Base-by-base conservation (phyloP, 2,888 invertebrate genomes). In the Latrodectus elegans region DNA sequence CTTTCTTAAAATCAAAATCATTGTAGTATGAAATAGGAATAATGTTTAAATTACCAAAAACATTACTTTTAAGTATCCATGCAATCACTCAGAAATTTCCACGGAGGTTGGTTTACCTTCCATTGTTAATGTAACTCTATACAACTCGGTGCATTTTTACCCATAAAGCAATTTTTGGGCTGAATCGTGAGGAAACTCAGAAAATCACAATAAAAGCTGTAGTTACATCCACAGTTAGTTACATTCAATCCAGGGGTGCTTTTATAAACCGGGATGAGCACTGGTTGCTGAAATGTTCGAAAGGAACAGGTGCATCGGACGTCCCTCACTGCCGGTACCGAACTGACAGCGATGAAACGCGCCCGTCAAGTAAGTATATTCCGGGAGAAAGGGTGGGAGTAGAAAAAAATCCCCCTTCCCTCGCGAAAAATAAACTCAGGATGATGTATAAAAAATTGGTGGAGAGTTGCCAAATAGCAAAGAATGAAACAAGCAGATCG, bases 391-490 rank as follows among this genome's bases (percentile, higher is more conserved):
- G 52, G 72, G n/a, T 15, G 15, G 67, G 49, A 22, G 65, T 22
- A 53, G 67, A 65, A 79, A 77, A 79, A 79, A 79, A 71, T 70
- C 38, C 15, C 38, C 26, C 76, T 52, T 65, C 74, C 26, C 53
- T 14, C 0, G 55, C 26, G 55, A 55, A 68, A 78, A 60, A 60
- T 60, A 60, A 60, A 60, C 60, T 60, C 60, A 6, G n/a, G 60
- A n/a, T 60, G n/a, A n/a, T 60, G n/a, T 15, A 15, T 15, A 53
- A 73, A 53, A 17, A 73, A 75, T 70, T 52, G 60, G 80, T 80
- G 86, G 86, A 80, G 71, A 76, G 53, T 80, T 86, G 86, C 86
- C 86, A 86, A 78, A 68, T 83, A 75, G 73, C 60, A 60, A 55
- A 60, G 52, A 78, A 53, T 77, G 71, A 85, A 85, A 80, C 80